phyloP scores from a whole-genome alignment of 1,140 invertebrate genomes.

The Ericerus pela region DNA sequence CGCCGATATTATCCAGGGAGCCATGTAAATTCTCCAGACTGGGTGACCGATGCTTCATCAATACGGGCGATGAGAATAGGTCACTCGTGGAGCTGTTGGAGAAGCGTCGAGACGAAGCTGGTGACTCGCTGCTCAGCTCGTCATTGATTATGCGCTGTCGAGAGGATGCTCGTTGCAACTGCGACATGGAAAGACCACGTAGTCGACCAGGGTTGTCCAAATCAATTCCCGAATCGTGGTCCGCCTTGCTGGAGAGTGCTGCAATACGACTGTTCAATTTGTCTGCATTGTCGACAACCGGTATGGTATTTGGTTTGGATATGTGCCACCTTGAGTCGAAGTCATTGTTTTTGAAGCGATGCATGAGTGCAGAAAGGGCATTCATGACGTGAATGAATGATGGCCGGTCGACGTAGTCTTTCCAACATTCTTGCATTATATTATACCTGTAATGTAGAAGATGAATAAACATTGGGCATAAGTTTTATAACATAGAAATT shows the following conservation, averaged over 20 bases:
- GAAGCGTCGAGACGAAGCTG: slow-evolving; percentile 8
- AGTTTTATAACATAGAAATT: neutral
- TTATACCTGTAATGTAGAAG: slow-evolving; percentile 36
- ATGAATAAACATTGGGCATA: neutral
- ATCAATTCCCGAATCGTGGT: slow-evolving; percentile 23
- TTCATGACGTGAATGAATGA: slow-evolving; percentile 37
- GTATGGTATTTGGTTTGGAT: slow-evolving; percentile 44
- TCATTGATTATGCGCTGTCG: slow-evolving; percentile 13
- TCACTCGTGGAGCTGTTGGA: slow-evolving; percentile 22
- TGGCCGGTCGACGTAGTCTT: slow-evolving; percentile 31
- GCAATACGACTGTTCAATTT: slow-evolving; percentile 10
- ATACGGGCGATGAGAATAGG: slow-evolving; percentile 17
- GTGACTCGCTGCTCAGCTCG: slow-evolving; percentile 16
- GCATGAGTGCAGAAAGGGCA: slow-evolving; percentile 38
- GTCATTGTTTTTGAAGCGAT: slow-evolving; percentile 30
- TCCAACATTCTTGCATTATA: slow-evolving; percentile 52
- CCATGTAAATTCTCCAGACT: slow-evolving; percentile 38
- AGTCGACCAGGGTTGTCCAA: neutral
- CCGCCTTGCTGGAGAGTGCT: slow-evolving; percentile 15
- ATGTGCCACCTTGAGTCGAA: slow-evolving; percentile 52
- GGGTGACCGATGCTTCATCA: slow-evolving; percentile 26
- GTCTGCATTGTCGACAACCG: slow-evolving; percentile 37
- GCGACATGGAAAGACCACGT: neutral
- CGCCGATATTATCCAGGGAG: slow-evolving; percentile 14
- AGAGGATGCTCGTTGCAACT: neutral